Conservation (phyloP, 2,888 invertebrate genomes). For the Siphonodentalium dalli region DNA sequence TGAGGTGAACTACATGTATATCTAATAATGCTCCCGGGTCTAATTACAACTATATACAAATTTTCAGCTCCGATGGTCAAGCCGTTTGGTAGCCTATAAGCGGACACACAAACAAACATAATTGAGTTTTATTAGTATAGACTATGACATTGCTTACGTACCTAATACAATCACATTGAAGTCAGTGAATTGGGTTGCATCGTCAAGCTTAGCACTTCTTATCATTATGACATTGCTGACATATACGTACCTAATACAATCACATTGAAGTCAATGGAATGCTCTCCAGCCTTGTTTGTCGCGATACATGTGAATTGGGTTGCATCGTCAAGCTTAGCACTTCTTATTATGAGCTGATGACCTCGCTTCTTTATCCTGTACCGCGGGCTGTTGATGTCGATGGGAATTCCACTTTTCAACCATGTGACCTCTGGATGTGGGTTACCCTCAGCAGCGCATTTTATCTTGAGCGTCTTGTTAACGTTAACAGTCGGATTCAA, state of each 20-base stretch:
- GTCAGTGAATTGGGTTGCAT: constrained; percentile 57
- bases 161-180: constrained; percentile 50
- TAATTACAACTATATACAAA: too few relatives aligned
- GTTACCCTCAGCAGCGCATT: constrained; percentile 59
- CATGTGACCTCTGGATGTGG: constrained; percentile 58
- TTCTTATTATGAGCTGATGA: constrained; percentile 49
- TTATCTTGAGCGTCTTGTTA: constrained; percentile 52
- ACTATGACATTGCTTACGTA: too few relatives aligned
- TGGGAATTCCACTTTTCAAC: constrained; percentile 49
- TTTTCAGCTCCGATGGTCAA: too few relatives aligned
- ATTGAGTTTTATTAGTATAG: too few relatives aligned
- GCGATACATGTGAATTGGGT: constrained; percentile 65
- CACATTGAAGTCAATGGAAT: constrained; percentile 50
- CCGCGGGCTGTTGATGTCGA: constrained; percentile 40
- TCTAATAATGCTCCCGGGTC: too few relatives aligned
- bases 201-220: constrained; percentile 45
- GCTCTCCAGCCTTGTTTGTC: constrained; percentile 66
- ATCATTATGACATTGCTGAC: too few relatives aligned
- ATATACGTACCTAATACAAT: constrained; percentile 44
- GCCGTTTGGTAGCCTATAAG: too few relatives aligned
- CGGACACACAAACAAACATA: too few relatives aligned
- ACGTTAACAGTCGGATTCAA: constrained; percentile 46
- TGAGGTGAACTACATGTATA: too few relatives aligned
- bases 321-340: constrained; percentile 48
- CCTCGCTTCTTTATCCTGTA: constrained; percentile 48